A percentile compares a stretch with the other conserved stretches of the same genome.
These are phyloP conservation scores for Laothoe populi DNA, from an alignment of 2,888 invertebrate genomes.

Conservation along the genomic window DNA sequence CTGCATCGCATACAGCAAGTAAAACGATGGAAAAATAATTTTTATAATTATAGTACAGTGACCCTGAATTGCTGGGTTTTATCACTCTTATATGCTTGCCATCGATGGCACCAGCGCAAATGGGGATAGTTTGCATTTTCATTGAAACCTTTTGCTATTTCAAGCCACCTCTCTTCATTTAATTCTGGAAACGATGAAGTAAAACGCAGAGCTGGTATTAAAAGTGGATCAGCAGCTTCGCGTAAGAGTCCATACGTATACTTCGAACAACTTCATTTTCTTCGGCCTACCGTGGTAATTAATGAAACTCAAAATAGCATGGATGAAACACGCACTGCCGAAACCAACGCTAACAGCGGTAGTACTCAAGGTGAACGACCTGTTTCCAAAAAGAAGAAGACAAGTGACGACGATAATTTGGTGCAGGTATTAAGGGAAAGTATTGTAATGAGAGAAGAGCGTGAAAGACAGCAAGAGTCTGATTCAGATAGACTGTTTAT, in stretches of 20 bases:
- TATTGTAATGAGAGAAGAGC: constrained; percentile 45
- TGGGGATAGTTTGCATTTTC: constrained; percentile 32
- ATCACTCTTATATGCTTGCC: constrained; percentile 38
- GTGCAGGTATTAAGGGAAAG: constrained; percentile 45
- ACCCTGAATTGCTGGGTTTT: constrained; percentile 38
- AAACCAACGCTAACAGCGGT: too few relatives aligned
- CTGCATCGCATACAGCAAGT: constrained; percentile 39
- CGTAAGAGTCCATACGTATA: constrained; percentile 27
- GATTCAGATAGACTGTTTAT: constrained; percentile 44
- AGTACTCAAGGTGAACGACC: constrained; percentile 44
- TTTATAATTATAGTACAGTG: constrained; percentile 43
- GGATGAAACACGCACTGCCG: constrained; percentile 43
- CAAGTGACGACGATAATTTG: constrained; percentile 44
- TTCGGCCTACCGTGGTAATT: constrained; percentile 42
- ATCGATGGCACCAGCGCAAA: constrained; percentile 37
- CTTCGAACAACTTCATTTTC: constrained; percentile 38
- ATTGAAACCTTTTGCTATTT: constrained; percentile 41
- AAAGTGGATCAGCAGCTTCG: constrained; percentile 46
- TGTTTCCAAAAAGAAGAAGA: constrained; percentile 46
- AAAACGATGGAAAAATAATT: constrained; percentile 44
- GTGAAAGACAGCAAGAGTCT: constrained; percentile 44
- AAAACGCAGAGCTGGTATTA: constrained; percentile 42
- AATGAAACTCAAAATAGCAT: constrained; percentile 43
- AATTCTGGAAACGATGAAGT: constrained; percentile 41
- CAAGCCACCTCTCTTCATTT: constrained; percentile 42